Evolutionary conservation across 2,888 invertebrate species (phyloP).

Genomic region (Gortyna flavago): DNA sequence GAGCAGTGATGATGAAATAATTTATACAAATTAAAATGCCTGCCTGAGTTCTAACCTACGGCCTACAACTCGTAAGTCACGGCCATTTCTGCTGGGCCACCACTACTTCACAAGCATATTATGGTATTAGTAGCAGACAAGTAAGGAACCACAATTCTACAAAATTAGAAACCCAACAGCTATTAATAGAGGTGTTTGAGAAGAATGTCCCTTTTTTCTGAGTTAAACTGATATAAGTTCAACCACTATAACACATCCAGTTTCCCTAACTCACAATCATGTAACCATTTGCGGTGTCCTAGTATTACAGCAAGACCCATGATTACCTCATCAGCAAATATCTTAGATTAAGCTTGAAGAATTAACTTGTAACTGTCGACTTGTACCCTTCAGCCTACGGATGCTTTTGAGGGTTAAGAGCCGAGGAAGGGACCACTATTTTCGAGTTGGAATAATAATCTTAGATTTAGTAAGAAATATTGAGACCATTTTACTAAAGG

Average conservation of each 20-base stretch:
- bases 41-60: too few species aligned
- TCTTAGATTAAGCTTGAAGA: conserved; percentile 81
- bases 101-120: not conserved
- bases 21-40: too few species aligned
- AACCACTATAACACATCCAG: conserved; percentile 58
- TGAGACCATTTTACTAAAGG: not conserved
- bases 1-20: too few species aligned
- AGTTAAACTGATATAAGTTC: not conserved
- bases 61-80: too few species aligned
- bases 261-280: conserved; percentile 32
- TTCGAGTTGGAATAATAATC: conserved; percentile 17
- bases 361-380: conserved; percentile 78
- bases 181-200: not conserved
- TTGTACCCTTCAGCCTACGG: conserved; percentile 59
- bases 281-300: conserved; percentile 72
- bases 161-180: not conserved
- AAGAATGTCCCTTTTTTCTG: not conserved
- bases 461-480: conserved; percentile 9
- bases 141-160: not conserved
- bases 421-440: conserved; percentile 41
- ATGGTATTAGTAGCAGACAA: not conserved
- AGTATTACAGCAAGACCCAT: conserved; percentile 81
- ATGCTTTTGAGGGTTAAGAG: conserved; percentile 55
- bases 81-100: too few species aligned
- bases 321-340: conserved; percentile 84